Percentiles rank a stretch among this genome's conserved stretches.
Evolutionary conservation across 1,140 invertebrate species (phyloP).

Genomic region (Heliothis virescens): DNA sequence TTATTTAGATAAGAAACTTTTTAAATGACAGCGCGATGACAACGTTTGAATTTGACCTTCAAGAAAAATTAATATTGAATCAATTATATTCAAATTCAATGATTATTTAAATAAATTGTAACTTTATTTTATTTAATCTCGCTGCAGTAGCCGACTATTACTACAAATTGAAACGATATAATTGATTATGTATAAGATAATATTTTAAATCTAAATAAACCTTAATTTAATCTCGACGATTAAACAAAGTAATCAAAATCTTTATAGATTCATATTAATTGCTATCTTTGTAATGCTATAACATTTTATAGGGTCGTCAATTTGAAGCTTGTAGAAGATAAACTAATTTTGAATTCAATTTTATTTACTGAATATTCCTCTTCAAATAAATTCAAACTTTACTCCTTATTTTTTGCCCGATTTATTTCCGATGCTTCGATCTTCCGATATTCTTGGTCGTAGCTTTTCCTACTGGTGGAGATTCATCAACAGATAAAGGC

Average conservation of each 20-base stretch:
- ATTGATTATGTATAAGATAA: conserved; percentile 28
- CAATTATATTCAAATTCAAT: conserved; percentile 9
- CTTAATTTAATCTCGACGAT: conserved; percentile 26
- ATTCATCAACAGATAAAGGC: conserved; percentile 47
- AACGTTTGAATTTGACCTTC: background rate
- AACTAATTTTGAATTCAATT: background rate
- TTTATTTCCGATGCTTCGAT: background rate
- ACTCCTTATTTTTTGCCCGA: background rate
- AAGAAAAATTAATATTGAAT: background rate
- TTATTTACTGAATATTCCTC: background rate
- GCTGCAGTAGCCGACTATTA: conserved; percentile 14
- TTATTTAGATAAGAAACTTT: background rate
- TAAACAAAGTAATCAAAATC: conserved; percentile 36
- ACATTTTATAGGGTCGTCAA: conserved; percentile 33
- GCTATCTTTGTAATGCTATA: conserved; percentile 26
- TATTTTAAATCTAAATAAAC: conserved; percentile 17
- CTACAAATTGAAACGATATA: conserved; percentile 22
- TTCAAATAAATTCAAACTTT: background rate
- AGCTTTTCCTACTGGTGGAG: conserved; percentile 29
- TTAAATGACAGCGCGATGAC: background rate
- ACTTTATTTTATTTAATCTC: background rate
- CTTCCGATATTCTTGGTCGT: background rate
- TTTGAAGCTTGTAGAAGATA: background rate
- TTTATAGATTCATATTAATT: conserved; percentile 42
- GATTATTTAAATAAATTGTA: background rate